Evolutionary conservation across 1,140 invertebrate genomes (phyloP), one percentile per base, ranked within the genome.

Genomic region (Semibalanus balanoides): DNA sequence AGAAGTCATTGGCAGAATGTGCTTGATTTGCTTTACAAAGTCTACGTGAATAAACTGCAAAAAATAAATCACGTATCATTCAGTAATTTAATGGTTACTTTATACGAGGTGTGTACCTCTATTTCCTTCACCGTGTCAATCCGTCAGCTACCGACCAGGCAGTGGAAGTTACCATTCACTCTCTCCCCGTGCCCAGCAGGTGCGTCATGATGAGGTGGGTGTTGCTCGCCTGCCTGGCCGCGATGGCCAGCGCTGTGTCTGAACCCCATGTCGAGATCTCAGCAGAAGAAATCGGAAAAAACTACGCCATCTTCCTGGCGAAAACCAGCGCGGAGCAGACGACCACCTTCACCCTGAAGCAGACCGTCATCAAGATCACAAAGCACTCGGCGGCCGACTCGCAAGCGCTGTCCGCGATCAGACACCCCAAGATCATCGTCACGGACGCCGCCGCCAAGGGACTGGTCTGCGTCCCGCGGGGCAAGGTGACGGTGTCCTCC

Each of bases 171-270:
- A n/a, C n/a, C n/a, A n/a, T n/a, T n/a, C n/a, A n/a, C n/a, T n/a
- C n/a, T n/a, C n/a, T n/a, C n/a, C n/a, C n/a, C n/a, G n/a, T n/a
- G n/a, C n/a, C n/a, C n/a, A n/a, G n/a, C 35, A 40, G 35, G 35
- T 40, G 5, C 35, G 35, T 17, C 35, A 40, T 40, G 35, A 40
- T 40, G 35, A 5, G 35, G 35, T 40, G 35, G 35, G 35, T 40
- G 35, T 17, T 82, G 51, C 14, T 64, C 7, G 51, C 51, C 51
- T 25, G 1, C 11, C 51, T 64, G 51, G 51, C 51, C 22, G 11
- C 51, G 11, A 1, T 64, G 22, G 51, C 51, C 14, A 25, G 14
- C 51, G 9, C 22, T 11, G 14, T 22, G 7, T 14, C 51, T 19
- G 11, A 11, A 25, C 22, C 51, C 9, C 1, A 22, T 25, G 22